Evolutionary conservation across 2,113 vertebrate genomes (phyloP).

Genomic region (Pipra filicauda): DNA sequence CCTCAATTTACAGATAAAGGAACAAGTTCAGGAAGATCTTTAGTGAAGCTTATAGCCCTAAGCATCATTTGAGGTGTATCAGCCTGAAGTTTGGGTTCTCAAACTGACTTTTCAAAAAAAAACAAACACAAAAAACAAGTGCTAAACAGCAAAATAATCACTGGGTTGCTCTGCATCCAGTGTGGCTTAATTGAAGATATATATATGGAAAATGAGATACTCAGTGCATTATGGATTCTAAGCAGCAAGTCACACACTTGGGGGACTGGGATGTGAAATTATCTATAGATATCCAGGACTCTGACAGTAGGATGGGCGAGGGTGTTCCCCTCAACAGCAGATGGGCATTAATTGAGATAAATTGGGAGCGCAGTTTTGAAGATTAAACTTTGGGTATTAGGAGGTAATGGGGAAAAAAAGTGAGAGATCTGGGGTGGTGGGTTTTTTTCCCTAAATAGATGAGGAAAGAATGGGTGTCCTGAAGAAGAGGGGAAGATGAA

Average conservation of each 20-base stretch:
- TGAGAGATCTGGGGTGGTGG: not conserved
- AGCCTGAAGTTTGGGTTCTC: not conserved
- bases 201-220: not conserved
- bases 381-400: not conserved
- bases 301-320: not conserved
- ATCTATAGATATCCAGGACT: not conserved
- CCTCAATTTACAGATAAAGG: not conserved
- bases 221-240: not conserved
- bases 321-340: not conserved
- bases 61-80: too few relatives aligned
- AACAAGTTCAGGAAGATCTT: not conserved
- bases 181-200: not conserved
- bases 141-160: not conserved
- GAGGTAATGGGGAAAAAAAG: not conserved
- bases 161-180: not conserved
- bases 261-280: not conserved
- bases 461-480: not conserved
- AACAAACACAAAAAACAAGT: not conserved
- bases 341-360: not conserved
- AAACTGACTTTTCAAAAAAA: not conserved
- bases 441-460: not conserved
- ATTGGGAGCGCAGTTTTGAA: not conserved
- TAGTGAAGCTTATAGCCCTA: not conserved
- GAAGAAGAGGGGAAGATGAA: not conserved
- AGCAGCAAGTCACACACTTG: not conserved